Percentiles rank a stretch among this genome's conserved stretches.
Evolutionary conservation across 2,888 invertebrate genomes (phyloP).

Genomic region (Caenorhabditis sp.): DNA sequence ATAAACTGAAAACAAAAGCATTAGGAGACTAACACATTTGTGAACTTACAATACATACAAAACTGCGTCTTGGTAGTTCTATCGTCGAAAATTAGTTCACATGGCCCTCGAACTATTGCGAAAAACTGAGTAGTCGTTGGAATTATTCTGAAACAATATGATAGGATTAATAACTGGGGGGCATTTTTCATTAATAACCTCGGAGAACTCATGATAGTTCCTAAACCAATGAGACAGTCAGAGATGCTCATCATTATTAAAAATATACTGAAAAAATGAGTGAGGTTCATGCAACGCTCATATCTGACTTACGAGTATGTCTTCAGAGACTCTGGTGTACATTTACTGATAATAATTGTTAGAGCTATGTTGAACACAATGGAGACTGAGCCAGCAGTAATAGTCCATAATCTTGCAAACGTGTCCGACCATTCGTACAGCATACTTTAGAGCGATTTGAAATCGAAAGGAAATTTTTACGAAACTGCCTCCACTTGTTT

Average conservation of each 20-base stretch:
- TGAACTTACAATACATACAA: background rate
- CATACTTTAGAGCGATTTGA: no score
- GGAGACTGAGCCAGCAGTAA: background rate
- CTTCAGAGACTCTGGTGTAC: background rate
- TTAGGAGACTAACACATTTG: no score
- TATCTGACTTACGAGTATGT: background rate
- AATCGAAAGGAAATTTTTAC: no score
- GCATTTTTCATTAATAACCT: background rate
- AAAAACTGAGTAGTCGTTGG: background rate
- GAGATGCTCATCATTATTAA: background rate
- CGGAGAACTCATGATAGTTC: background rate
- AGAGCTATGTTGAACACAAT: background rate
- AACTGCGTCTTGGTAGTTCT: background rate
- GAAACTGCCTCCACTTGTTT: no score
- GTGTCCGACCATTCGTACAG: background rate
- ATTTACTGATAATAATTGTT: background rate
- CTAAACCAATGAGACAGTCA: background rate
- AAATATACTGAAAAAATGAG: background rate
- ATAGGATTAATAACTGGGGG: background rate
- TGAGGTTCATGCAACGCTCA: no score
- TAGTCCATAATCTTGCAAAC: background rate
- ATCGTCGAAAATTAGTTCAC: background rate
- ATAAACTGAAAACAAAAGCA: no score
- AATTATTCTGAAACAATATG: background rate
- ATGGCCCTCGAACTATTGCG: background rate